These are phyloP conservation scores for Loxodonta africana DNA, from an alignment of 2,113 vertebrate genomes.

Conservation along the genomic window DNA sequence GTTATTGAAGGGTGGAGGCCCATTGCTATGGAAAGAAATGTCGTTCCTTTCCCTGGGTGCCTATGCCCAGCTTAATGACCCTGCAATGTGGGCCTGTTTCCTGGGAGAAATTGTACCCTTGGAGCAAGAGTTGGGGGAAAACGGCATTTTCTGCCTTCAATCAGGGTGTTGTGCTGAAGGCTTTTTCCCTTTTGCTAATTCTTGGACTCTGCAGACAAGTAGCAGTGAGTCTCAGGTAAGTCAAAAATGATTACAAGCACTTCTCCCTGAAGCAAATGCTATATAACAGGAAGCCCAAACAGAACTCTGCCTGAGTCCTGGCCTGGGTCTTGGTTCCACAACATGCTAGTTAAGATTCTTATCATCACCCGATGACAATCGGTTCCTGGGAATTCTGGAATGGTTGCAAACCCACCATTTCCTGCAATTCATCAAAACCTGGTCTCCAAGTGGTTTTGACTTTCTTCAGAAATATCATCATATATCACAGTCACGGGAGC, in stretches of 20 bases:
- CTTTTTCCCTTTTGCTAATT: background rate
- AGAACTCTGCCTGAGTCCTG: slow-evolving; percentile 5
- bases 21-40: background rate
- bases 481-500: slow-evolving; percentile 85
- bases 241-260: slow-evolving; percentile 43
- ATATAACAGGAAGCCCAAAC: slow-evolving; percentile 54
- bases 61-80: background rate
- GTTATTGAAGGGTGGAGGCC: background rate
- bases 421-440: slow-evolving; percentile 91
- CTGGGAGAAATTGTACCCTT: background rate
- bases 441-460: slow-evolving; percentile 82
- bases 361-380: slow-evolving; percentile 85
- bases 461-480: slow-evolving; percentile 86
- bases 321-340: slow-evolving; percentile 72
- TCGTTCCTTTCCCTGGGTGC: background rate
- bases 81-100: background rate
- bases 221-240: slow-evolving; percentile 9
- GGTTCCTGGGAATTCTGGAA: slow-evolving; percentile 88
- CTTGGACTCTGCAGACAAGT: background rate
- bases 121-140: background rate
- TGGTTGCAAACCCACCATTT: slow-evolving; percentile 87
- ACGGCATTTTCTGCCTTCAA: background rate
- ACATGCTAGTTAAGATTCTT: slow-evolving; percentile 85
- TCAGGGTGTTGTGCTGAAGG: background rate
- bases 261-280: slow-evolving; percentile 23